phyloP scores from a whole-genome alignment of 2,797 vertebrate species.

The Aeoliscus strigatus region DNA sequence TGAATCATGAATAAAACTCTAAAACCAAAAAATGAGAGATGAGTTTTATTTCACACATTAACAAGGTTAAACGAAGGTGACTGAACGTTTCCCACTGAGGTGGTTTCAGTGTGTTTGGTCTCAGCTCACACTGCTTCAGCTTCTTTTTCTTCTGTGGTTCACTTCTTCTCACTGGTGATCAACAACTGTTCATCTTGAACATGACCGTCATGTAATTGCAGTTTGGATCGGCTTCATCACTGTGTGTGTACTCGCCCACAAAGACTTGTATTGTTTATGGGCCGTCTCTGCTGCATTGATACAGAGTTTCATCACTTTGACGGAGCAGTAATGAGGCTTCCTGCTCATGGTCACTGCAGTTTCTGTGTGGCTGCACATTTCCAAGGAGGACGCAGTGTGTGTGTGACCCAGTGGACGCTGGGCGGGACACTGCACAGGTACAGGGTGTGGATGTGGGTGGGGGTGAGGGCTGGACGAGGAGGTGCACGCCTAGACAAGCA shows the following conservation, averaged over 20 bases:
- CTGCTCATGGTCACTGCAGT: conserved; percentile 35
- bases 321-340: conserved; percentile 47
- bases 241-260: conserved; percentile 5
- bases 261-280: conserved; percentile 29
- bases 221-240: too few species aligned
- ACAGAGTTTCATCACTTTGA: conserved; percentile 58
- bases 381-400: conserved; percentile 9
- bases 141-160: too few species aligned
- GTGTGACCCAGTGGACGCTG: conserved; percentile 18
- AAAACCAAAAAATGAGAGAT: too few species aligned
- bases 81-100: too few species aligned
- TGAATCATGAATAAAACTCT: too few species aligned
- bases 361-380: conserved; percentile 38
- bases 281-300: conserved; percentile 34
- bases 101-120: too few species aligned
- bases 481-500: conserved; percentile 81
- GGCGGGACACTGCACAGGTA: conserved; percentile 23
- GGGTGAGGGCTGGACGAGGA: conserved; percentile 36
- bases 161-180: not conserved
- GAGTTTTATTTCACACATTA: too few species aligned
- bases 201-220: too few species aligned
- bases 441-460: conserved; percentile 28
- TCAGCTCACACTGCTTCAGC: too few species aligned
- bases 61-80: too few species aligned
- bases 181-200: not conserved